These are phyloP conservation scores for Lasioglossum oenotherae DNA, from an alignment of 2,888 invertebrate genomes.

Conservation along the genomic window DNA sequence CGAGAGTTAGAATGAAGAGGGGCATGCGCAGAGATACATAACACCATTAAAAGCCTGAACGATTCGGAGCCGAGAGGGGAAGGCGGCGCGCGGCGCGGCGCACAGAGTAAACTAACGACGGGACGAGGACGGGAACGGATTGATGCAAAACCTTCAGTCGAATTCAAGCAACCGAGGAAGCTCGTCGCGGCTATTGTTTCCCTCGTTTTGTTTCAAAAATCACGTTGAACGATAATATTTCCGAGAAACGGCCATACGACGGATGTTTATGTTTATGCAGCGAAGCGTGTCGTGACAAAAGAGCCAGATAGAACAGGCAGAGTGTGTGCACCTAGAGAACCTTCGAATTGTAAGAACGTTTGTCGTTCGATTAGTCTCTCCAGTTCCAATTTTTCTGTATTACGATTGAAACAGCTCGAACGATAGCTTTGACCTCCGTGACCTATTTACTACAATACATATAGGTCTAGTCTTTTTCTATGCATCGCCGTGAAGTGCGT, in stretches of 20 bases:
- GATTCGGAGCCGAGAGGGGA: constrained; percentile 17
- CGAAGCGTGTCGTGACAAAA: constrained; percentile 27
- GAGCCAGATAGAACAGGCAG: not conserved
- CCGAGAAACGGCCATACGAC: not conserved
- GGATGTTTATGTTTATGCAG: constrained; percentile 27
- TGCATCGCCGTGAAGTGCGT: not conserved
- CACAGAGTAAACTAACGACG: constrained; percentile 29
- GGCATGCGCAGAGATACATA: constrained; percentile 57
- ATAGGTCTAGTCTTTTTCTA: constrained; percentile 1
- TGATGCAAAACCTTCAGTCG: constrained; percentile 49
- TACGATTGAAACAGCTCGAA: constrained; percentile 5
- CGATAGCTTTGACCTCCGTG: constrained; percentile 11
- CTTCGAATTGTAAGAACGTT: constrained; percentile 4
- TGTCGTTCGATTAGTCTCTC: not conserved
- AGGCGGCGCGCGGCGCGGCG: not conserved
- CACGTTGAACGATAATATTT: not conserved
- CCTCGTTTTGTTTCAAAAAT: not conserved
- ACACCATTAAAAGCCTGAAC: constrained; percentile 39
- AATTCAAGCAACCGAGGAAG: not conserved
- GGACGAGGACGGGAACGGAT: not conserved
- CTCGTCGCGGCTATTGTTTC: not conserved
- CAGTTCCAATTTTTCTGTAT: constrained; percentile 40
- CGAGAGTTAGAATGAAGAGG: constrained; percentile 32
- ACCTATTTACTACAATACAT: constrained; percentile 13
- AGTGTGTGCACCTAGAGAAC: not conserved